Base-by-base conservation (phyloP, 2,888 invertebrate species). In the Magallana nippona region DNA sequence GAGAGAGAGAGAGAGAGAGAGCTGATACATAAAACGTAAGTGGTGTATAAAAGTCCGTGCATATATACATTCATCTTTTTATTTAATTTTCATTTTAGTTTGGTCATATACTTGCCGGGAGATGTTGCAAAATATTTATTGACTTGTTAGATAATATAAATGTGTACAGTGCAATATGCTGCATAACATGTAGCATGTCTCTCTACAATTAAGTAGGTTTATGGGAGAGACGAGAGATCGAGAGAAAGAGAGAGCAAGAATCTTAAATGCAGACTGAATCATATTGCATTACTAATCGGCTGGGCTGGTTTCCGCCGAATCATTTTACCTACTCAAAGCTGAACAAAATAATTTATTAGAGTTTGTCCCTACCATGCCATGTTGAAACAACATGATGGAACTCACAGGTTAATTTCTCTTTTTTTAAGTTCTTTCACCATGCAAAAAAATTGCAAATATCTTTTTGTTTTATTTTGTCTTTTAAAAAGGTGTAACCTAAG, bases 231-330 rank as follows among this genome's bases (percentile, higher is more conserved):
- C 1, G 60, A 60, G 60, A 19, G 60, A 60, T 22, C 2, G 63
- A 22, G 71, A 22, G 11, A 44, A 44, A 44, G 8, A 44, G 44
- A 44, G 44, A 44, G 44, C 5, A 44, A 44, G 44, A 44, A 44
- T 44, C 44, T 44, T 44, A 44, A 44, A 44, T 1, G 71, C 11
- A 15, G 71, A 71, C 71, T 71, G 71, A 71, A 27, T 71, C 71
- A 71, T 71, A 13, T 71, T 71, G 71, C 71, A 71, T 71, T 32
- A 71, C 32, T 71, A 71, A 22, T 22, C 60, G 22, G 15, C 71
- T 22, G 71, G 71, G 71, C 71, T 71, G 71, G 71, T 71, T 71
- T 71, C 71, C 71, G 71, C 5, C 71, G 71, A 71, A 27, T 71
- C 71, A 71, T 63, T 11, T 71, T 10, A 60, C 71, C 22, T 32